Evolutionary conservation across 2,113 vertebrate species (phyloP), one percentile per base, ranked within the genome.

Genomic region (Apodemus speciosus): DNA sequence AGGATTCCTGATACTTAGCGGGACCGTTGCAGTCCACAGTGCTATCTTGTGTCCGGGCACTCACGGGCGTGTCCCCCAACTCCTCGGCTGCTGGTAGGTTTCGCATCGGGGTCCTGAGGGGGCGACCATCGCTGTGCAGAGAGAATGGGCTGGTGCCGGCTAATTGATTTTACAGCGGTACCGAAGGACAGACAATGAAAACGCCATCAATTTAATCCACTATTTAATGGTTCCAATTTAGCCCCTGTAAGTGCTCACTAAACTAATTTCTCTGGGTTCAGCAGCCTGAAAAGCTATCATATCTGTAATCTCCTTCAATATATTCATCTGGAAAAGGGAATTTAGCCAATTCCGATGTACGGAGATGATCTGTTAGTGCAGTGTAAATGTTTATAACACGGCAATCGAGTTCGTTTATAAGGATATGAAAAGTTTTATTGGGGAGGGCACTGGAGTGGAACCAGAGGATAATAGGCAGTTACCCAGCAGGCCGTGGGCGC

Each of bases 381-480:
- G 99, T 99, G 99, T 99, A 99, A 99, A 99, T 99, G 99, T 99
- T 99, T 99, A 99, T 99, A 99, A 99, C 99, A 99, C 97, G 97
- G 99, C 99, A 99, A 99, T 99, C 99, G 99, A 99, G 99, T 99
- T 99, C 99, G 99, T 99, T 99, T 99, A 99, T 99, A 99, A 99
- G 99, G 99, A 99, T 99, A 99, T 99, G 99, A 99, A 99, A 99
- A 99, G 99, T 99, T 99, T 99, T 99, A 99, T 99, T 99, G 99
- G 99, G 99, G 99, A 99, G 99, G 99, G 99, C 99, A 98, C 98
- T 98, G 98, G 98, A 99, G 99, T 99, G 99, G 99, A 99, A 99
- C 99, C 99, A 98, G 98, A 95, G 98, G 99, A 99, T 99, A 99
- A 99, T 99, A 99, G 99, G 99, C 99, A 99, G 99, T 99, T 99